These are phyloP conservation scores for Rhopalosiphum maidis DNA, from an alignment of 1,140 invertebrate genomes.

Conservation along the genomic window DNA sequence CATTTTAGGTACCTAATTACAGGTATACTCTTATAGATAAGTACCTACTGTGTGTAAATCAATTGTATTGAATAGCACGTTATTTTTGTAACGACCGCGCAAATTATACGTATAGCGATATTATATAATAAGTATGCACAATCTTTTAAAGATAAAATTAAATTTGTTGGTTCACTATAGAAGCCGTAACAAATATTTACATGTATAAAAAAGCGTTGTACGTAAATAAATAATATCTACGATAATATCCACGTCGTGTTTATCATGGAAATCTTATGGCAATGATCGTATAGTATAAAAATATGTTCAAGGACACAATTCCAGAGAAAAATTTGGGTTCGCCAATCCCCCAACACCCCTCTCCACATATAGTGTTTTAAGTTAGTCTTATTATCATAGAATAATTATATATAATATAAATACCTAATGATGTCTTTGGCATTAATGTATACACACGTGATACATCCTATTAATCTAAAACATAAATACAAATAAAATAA, in stretches of 20 bases:
- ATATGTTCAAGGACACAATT: background rate
- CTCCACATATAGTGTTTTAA: too few species aligned
- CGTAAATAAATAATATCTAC: background rate
- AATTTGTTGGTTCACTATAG: background rate
- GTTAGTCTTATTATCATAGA: too few species aligned
- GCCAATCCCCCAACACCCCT: fast-evolving
- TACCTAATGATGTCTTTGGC: too few species aligned
- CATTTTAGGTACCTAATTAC: background rate
- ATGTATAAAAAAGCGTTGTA: background rate
- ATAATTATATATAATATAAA: too few species aligned
- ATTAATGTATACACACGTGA: too few species aligned
- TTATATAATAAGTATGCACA: too few species aligned
- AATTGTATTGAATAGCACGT: background rate
- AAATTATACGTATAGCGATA: too few species aligned
- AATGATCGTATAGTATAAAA: background rate
- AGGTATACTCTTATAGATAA: too few species aligned
- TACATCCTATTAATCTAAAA: too few species aligned
- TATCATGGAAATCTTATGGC: background rate
- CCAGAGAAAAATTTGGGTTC: background rate
- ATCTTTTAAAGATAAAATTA: background rate
- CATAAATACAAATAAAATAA: background rate
- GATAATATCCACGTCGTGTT: too few species aligned
- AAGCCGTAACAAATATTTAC: background rate
- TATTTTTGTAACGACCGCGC: background rate
- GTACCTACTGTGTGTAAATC: too few species aligned